Evolutionary conservation across 2,113 vertebrate genomes (phyloP).

Genomic region (Dasyprocta punctata): DNA sequence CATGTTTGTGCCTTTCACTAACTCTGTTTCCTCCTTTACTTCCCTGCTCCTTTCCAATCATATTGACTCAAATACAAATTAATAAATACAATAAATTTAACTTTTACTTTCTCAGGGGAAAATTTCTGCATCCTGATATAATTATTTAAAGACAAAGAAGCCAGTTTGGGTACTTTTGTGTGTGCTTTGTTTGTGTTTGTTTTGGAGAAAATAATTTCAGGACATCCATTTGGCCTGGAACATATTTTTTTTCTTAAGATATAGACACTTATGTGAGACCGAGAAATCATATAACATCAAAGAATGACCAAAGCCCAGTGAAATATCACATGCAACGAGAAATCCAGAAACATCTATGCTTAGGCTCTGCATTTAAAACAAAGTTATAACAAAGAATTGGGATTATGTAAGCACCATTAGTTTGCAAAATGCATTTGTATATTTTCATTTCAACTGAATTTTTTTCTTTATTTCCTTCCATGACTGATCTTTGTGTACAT

Average conservation of each 20-base stretch:
- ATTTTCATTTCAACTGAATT: constrained; percentile 62
- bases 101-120: background rate
- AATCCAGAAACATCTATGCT: constrained; percentile 25
- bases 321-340: constrained; percentile 23
- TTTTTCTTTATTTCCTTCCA: constrained; percentile 66
- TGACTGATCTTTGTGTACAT: constrained; percentile 32
- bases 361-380: constrained; percentile 66
- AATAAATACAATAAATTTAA: background rate
- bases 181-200: background rate
- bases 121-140: background rate
- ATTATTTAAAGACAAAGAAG: background rate
- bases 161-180: background rate
- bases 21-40: background rate
- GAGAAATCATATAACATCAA: constrained; percentile 5
- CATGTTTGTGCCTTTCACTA: background rate
- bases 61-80: background rate
- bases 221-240: constrained; percentile 21
- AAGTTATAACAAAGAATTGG: constrained; percentile 13
- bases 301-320: background rate
- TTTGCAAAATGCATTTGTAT: constrained; percentile 63
- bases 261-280: constrained; percentile 40
- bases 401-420: constrained; percentile 66
- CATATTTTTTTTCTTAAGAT: constrained; percentile 46
- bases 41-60: background rate
- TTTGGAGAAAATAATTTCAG: background rate